Base-by-base conservation (phyloP, 2,113 vertebrate genomes). In the Hassar affinis region DNA sequence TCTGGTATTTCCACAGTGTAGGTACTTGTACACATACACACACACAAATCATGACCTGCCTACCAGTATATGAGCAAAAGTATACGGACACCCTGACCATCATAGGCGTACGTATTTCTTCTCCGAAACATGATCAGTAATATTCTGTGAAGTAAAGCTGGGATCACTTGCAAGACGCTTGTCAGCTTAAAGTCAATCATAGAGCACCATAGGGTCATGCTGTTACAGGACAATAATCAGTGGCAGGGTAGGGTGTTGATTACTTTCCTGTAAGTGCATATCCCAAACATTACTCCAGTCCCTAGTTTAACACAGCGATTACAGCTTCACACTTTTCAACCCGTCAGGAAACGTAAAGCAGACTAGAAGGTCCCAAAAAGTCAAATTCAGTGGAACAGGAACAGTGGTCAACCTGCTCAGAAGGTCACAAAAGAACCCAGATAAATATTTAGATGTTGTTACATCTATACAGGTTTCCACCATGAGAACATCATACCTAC, bases 1-100 rank as follows among this genome's bases (percentile, higher is more conserved):
- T n/a, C 25, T 49, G 47, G 45, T 76, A 51, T 76, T 76, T 78
- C 14, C 42, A 57, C 2, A 57, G 14, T 78, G 51, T 57, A 78
- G 30, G 75, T 78, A 38, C 75, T 57, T 8, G 12, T 78, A n/a
- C n/a, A n/a, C n/a, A n/a, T 82, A 84, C 35, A 74, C 42, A 66
- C 45, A 62, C 15, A 81, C 35, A 79, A 20, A 49, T 17, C 42
- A 35, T 38, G 25, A 74, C 12, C 12, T 49, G 27, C 25, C 6
- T 18, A 17, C 25, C 6, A 30, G 5, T 27, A 4, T n/a, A 6
- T 17, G 7, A 12, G 30, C 17, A 18, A 66, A 66, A 49, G 45
- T 30, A 8, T 74, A 25, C 49, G 42, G 25, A 30, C 42, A 74
- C 25, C n/a, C 42, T 74, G 25, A 27, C 42, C 45, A 72, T n/a